Percentiles rank a stretch among this genome's conserved stretches.
These are phyloP conservation scores for Bolinopsis microptera DNA, from an alignment of 37 sponge, comb jelly and placozoan species.

Conservation along the genomic window DNA sequence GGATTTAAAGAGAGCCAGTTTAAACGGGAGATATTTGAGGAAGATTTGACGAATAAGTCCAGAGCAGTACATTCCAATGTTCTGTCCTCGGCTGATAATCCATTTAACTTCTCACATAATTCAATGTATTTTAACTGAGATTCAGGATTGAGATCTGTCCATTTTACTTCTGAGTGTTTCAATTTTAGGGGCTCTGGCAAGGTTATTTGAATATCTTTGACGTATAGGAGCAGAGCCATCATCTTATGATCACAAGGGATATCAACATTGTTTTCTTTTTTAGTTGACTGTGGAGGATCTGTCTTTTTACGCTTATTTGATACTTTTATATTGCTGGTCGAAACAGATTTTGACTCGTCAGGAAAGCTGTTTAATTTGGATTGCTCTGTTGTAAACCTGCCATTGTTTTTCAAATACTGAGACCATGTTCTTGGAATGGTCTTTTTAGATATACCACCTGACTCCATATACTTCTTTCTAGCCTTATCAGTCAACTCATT, in stretches of 20 bases:
- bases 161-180: conserved; percentile 26
- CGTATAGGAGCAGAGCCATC: not conserved
- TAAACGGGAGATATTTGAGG: not conserved
- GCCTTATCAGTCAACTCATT: not conserved
- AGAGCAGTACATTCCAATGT: not conserved
- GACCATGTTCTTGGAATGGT: not conserved
- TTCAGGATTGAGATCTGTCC: not conserved
- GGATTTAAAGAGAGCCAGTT: not conserved
- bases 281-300: not conserved
- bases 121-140: not conserved
- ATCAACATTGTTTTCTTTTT: not conserved
- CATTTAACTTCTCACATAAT: not conserved
- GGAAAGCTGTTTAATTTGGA: not conserved
- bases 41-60: not conserved
- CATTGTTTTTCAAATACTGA: not conserved
- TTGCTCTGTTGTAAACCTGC: not conserved
- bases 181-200: not conserved
- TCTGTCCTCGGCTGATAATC: not conserved
- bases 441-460: not conserved
- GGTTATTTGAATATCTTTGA: not conserved
- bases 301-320: not conserved
- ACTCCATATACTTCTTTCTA: not conserved
- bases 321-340: not conserved
- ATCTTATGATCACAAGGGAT: not conserved
- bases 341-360: not conserved